Percentiles rank a stretch among this genome's conserved stretches.
Conservation (phyloP, 1,140 invertebrate genomes). For the Anagrus nilaparvatae region DNA sequence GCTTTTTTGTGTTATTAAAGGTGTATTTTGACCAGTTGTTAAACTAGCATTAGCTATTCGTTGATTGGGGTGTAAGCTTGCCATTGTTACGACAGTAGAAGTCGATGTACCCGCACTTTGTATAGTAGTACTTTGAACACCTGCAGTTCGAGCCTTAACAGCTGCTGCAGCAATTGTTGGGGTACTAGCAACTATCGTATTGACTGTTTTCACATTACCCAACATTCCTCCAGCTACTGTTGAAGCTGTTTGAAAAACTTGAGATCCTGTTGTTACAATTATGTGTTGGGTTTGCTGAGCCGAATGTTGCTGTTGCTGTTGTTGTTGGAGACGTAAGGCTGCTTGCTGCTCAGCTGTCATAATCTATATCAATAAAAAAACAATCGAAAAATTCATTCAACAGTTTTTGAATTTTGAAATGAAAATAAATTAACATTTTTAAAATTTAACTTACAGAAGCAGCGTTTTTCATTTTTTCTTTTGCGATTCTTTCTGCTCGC, state of each 20-base stretch:
- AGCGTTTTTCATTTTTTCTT: constrained; percentile 59
- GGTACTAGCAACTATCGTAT: constrained; percentile 19
- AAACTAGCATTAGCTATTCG: constrained; percentile 30
- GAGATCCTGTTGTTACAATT: constrained; percentile 18
- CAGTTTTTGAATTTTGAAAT: no score
- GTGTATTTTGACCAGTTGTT: constrained; percentile 27
- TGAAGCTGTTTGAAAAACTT: constrained; percentile 27
- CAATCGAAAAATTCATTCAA: not conserved
- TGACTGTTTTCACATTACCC: constrained; percentile 25
- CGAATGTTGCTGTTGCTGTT: constrained; percentile 22
- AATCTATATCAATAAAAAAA: constrained; percentile 16
- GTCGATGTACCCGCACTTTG: constrained; percentile 30
- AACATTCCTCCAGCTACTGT: constrained; percentile 23
- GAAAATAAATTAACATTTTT: constrained; percentile 5
- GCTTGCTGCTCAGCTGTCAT: constrained; percentile 35
- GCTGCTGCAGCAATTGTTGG: constrained; percentile 25
- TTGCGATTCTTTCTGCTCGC: constrained; percentile 71
- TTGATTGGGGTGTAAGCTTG: constrained; percentile 32
- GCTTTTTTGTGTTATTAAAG: constrained; percentile 27
- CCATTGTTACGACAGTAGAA: constrained; percentile 30
- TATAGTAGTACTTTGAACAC: constrained; percentile 26
- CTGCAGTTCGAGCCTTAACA: constrained; percentile 29
- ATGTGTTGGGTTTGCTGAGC: constrained; percentile 22
- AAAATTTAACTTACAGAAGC: constrained; percentile 19
- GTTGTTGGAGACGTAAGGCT: constrained; percentile 29